phyloP scores from a whole-genome alignment of 2,888 invertebrate genomes.

The Orthosia incerta region DNA sequence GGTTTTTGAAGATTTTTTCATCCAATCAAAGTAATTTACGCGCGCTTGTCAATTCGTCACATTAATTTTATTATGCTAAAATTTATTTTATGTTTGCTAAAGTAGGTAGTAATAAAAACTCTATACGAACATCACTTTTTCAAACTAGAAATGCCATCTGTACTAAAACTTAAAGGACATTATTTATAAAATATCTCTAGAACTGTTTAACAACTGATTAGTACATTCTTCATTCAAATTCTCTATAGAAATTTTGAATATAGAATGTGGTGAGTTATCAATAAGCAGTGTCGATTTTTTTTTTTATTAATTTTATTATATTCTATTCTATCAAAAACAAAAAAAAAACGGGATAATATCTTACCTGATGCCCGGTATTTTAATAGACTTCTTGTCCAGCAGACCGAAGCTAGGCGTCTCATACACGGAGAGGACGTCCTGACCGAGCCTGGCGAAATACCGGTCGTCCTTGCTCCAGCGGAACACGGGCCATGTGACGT shows the following conservation, averaged over 20 bases:
- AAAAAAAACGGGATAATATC: not conserved
- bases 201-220: too few relatives aligned
- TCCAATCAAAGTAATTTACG: not conserved
- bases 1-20: too few relatives aligned
- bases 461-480: constrained; percentile 99
- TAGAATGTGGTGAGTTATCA: too few relatives aligned
- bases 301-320: too few relatives aligned
- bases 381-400: constrained; percentile 98
- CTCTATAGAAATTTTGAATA: too few relatives aligned
- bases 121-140: too few relatives aligned
- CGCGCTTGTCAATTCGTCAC: not conserved
- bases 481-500: constrained; percentile 97
- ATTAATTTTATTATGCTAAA: not conserved
- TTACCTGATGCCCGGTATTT: constrained; percentile 95
- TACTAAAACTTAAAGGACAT: not conserved
- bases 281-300: too few relatives aligned
- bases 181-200: too few relatives aligned
- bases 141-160: too few relatives aligned
- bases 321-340: too few relatives aligned
- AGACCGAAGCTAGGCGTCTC: constrained; percentile 99
- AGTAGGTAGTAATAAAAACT: too few relatives aligned
- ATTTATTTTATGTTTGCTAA: not conserved
- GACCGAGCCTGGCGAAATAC: constrained; percentile 97
- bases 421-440: constrained; percentile 97
- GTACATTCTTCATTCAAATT: too few relatives aligned